Percentiles rank a stretch among this genome's conserved stretches.
Conservation (phyloP, 2,888 invertebrate genomes). For the Clivina fossor region DNA sequence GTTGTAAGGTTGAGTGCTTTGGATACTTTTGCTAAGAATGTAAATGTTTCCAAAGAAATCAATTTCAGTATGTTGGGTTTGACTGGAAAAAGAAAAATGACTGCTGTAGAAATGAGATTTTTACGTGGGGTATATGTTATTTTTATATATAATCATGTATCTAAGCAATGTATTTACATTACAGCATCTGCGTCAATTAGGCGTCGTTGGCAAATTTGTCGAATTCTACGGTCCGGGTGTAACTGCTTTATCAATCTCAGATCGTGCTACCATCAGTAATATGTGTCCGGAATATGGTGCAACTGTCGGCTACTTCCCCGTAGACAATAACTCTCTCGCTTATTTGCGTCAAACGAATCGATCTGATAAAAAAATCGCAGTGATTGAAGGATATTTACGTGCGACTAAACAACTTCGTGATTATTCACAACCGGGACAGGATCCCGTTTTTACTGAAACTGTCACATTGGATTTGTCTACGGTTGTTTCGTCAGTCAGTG, state of each 20-base stretch:
- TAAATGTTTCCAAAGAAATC: no score
- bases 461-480: slow-evolving; percentile 82
- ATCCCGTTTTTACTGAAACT: slow-evolving; percentile 83
- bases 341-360: slow-evolving; percentile 88
- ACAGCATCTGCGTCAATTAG: slow-evolving; percentile 78
- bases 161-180: slow-evolving; percentile 36
- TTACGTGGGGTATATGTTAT: no score
- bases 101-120: no score
- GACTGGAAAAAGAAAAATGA: not conserved
- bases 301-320: slow-evolving; percentile 93
- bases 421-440: slow-evolving; percentile 71
- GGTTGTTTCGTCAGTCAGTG: slow-evolving; percentile 93
- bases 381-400: slow-evolving; percentile 80
- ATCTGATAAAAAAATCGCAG: slow-evolving; percentile 69
- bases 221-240: slow-evolving; percentile 98
- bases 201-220: slow-evolving; percentile 98
- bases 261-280: slow-evolving; percentile 96
- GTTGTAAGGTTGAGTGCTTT: no score
- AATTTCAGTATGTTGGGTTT: no score
- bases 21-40: no score
- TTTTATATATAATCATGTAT: not conserved
- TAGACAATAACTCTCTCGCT: slow-evolving; percentile 77
- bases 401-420: slow-evolving; percentile 82
- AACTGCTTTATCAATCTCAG: slow-evolving; percentile 86
- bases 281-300: slow-evolving; percentile 99